phyloP scores from a whole-genome alignment of 2,888 invertebrate species.

The Cosmorhoe ocellata region DNA sequence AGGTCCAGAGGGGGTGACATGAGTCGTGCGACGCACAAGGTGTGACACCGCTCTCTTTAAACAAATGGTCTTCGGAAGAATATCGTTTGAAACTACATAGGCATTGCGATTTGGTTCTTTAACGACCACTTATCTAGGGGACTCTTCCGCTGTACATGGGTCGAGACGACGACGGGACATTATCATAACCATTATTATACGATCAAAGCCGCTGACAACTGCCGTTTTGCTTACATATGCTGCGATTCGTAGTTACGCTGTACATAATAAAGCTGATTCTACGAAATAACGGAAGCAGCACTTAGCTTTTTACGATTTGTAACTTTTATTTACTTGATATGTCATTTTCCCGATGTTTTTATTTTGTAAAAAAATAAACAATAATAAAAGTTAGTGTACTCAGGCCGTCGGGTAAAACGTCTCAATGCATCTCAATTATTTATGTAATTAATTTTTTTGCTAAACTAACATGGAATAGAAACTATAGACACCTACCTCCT shows the following conservation, averaged over 20 bases:
- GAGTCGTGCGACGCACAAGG: conserved; percentile 11
- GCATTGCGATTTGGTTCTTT: conserved; percentile 3
- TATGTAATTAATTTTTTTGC: no score
- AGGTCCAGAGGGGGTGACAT: conserved; percentile 41
- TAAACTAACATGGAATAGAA: no score
- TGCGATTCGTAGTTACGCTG: conserved; percentile 40
- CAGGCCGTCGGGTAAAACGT: no score
- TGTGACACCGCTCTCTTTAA: conserved; percentile 17
- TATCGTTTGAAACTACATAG: conserved; percentile 1
- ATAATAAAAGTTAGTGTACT: no score
- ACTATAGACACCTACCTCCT: no score
- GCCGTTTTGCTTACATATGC: conserved; percentile 46
- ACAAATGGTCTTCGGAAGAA: conserved; percentile 7
- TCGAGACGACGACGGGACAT: conserved; percentile 43
- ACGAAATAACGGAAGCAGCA: background rate
- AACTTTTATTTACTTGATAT: background rate
- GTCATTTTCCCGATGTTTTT: no score
- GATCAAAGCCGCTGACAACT: conserved; percentile 51
- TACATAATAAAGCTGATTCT: background rate
- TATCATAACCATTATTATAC: conserved; percentile 58
- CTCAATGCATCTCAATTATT: no score
- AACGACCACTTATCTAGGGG: conserved; percentile 12
- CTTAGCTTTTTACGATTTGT: background rate
- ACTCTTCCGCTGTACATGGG: conserved; percentile 24
- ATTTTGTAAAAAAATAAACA: no score